Conservation (phyloP, 35 echinoderm and acorn worm species). For the Apostichopus japonicus region DNA sequence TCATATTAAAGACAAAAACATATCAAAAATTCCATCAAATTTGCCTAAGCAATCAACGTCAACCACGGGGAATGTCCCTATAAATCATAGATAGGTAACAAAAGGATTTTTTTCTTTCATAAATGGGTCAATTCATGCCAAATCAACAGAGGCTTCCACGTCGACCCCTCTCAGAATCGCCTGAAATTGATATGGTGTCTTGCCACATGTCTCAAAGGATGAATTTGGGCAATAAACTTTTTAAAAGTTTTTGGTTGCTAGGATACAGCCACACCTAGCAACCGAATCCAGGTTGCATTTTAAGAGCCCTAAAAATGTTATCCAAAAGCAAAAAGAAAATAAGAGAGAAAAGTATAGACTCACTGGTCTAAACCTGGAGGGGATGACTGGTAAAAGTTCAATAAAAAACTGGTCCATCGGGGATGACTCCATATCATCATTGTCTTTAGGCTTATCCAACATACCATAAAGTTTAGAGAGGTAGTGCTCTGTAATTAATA, state of each 20-base stretch:
- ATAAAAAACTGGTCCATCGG: conserved; percentile 84
- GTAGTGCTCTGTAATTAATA: conserved; percentile 46
- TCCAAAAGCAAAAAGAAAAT: not conserved
- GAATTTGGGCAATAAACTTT: too few relatives aligned
- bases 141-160: too few relatives aligned
- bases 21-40: too few relatives aligned
- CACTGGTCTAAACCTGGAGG: conserved; percentile 94
- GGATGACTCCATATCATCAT: not conserved
- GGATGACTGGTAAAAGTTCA: conserved; percentile 84
- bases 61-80: too few relatives aligned
- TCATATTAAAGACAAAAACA: too few relatives aligned
- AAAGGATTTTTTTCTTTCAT: too few relatives aligned
- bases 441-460: conserved; percentile 37
- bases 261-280: not conserved
- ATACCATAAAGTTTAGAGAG: conserved; percentile 67
- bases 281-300: not conserved
- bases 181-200: too few relatives aligned
- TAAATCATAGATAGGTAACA: too few relatives aligned
- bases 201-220: too few relatives aligned
- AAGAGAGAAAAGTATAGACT: conserved; percentile 4
- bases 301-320: not conserved
- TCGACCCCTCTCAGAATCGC: too few relatives aligned
- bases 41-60: too few relatives aligned
- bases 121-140: too few relatives aligned
- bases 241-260: not conserved